phyloP scores from a whole-genome alignment of 2,888 invertebrate species.

The Apamea sordens region DNA sequence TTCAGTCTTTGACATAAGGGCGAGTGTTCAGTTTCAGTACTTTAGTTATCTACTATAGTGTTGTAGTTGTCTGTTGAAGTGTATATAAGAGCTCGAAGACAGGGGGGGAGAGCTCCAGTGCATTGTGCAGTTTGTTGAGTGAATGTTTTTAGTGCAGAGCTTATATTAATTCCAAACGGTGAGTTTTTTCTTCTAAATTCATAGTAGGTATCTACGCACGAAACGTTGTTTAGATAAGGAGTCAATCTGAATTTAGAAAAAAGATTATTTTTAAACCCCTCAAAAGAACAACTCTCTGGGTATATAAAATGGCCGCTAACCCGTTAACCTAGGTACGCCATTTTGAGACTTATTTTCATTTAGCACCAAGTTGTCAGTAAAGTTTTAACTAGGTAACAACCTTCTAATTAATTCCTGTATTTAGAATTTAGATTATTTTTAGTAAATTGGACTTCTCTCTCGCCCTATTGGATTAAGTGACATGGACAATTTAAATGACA shows the following conservation, averaged over 20 bases:
- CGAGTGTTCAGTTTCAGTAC: constrained; percentile 23
- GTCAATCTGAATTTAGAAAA: background rate
- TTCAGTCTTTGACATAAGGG: background rate
- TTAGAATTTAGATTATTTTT: background rate
- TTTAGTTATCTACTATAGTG: constrained; percentile 15
- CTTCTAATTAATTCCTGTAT: background rate
- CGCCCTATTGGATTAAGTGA: background rate
- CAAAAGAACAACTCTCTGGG: background rate
- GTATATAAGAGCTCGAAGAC: background rate
- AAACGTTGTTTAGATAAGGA: background rate
- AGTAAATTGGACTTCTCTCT: background rate
- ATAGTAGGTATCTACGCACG: background rate
- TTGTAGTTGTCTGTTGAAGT: background rate
- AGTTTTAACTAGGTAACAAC: no score
- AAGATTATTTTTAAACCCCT: background rate
- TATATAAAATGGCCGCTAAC: background rate
- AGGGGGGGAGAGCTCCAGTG: constrained; percentile 2
- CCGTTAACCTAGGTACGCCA: background rate
- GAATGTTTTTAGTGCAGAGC: background rate
- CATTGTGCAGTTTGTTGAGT: constrained; percentile 16
- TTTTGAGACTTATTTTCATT: background rate
- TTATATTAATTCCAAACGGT: background rate
- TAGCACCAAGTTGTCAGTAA: no score
- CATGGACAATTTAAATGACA: background rate
- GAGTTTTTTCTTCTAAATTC: constrained; percentile 4